Evolutionary conservation across 1,140 invertebrate species (phyloP).

Genomic region (Conus ventricosus): DNA sequence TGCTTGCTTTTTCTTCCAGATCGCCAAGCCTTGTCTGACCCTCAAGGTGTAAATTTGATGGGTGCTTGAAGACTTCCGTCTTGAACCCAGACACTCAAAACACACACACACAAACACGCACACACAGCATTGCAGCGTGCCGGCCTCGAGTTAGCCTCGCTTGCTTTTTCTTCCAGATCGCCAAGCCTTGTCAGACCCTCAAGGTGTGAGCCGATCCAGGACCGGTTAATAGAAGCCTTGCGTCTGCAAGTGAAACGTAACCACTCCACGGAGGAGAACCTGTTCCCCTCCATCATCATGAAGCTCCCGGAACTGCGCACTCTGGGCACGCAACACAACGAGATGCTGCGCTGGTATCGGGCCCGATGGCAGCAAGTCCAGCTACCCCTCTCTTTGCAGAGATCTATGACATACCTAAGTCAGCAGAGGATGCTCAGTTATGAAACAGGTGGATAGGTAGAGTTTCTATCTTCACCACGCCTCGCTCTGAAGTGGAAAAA

Average conservation of each 20-base stretch:
- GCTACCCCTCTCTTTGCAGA: constrained; percentile 96
- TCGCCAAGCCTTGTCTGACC: constrained; percentile 84
- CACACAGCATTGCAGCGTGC: too few relatives aligned
- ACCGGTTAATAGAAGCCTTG: constrained; percentile 89
- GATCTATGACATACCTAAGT: constrained; percentile 97
- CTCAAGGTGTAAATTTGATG: constrained; percentile 82
- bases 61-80: too few relatives aligned
- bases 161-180: too few relatives aligned
- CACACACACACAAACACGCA: too few relatives aligned
- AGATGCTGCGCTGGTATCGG: constrained; percentile 93
- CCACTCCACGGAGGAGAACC: constrained; percentile 78
- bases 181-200: constrained; percentile 77
- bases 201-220: constrained; percentile 88
- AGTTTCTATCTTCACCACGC: neutral
- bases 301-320: constrained; percentile 87
- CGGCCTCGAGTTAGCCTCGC: too few relatives aligned
- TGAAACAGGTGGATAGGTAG: neutral
- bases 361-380: constrained; percentile 89
- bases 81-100: too few relatives aligned
- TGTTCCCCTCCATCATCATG: constrained; percentile 82
- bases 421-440: constrained; percentile 75
- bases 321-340: constrained; percentile 88
- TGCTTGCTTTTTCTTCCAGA: constrained; percentile 69
- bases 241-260: constrained; percentile 83
- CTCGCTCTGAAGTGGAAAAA: too few relatives aligned